Evolutionary conservation across 2,113 vertebrate genomes (phyloP), one percentile per base, ranked within the genome.

Genomic region (Psilopsiagon aurifrons): DNA sequence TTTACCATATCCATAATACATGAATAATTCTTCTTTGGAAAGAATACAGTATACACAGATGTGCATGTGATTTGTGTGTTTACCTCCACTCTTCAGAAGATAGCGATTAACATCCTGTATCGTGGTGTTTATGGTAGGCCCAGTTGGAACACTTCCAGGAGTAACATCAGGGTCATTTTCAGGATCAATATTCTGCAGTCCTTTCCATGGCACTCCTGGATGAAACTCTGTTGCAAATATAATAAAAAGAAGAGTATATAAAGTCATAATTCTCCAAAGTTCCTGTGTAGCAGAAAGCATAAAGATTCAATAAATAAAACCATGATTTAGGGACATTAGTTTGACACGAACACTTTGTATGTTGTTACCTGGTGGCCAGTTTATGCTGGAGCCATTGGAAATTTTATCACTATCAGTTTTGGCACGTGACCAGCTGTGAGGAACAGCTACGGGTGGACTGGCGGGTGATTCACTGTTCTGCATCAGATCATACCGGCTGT

Each of bases 41-140:
- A 69, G 49, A 44, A 25, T 18, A 5, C 33, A 69, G 70, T 1
- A 20, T 39, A 41, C 19, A 64, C 6, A 88, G 70, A 91, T 37
- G 19, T 55, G 78, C 15, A 44, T 57, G 51, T 14, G 7, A 20
- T 9, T 9, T 13, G 64, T 19, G 31, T 46, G 51, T 29, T 76
- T 90, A 99, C 99, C 99, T 99, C 99, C 99, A 91, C 98, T 99
- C 89, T 99, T 98, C 96, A 99, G 98, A 95, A 99, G 99, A 98
- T 99, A 99, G 96, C 99, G 99, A 97, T 99, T 99, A 90, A 99
- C 99, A 81, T 99, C 99, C 78, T 99, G 99, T 83, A 99, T 99
- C 67, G 99, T 99, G 97, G 99, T 99, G 95, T 99, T 99, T 96
- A 99, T 99, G 92, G 99, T 99, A 14, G 99, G 99, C 87, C 99